Evolutionary conservation across 2,888 invertebrate genomes (phyloP), one percentile per base, ranked within the genome.

Genomic region (Lasius platythorax): DNA sequence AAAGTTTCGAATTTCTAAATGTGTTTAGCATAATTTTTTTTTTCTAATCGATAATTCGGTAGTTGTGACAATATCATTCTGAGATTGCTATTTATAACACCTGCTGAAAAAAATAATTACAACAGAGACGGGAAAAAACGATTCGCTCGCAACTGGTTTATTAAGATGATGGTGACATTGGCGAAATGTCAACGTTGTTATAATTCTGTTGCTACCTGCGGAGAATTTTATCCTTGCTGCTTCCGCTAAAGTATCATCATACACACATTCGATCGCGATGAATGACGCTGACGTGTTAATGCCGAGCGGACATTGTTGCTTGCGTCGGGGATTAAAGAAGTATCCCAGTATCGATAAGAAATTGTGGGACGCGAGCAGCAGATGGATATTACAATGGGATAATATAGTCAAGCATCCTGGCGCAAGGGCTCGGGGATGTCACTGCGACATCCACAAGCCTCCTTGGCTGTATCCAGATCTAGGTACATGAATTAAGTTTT

Each of bases 301-400:
- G 30, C 72, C 92, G 28, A 92, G 86, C 81, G 92, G 92, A 18
- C 94, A 95, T 84, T 92, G 94, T 81, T 95, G 95, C 85, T 63
- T 85, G 67, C 94, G 92, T 79, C 94, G 95, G 33, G 94, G 95
- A 78, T 92, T 95, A 67, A 91, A 91, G 67, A 93, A 92, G 76
- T 95, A 94, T 90, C 95, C 95, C n/a, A 95, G 95, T 84, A 92
- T 95, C 79, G 95, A 95, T 91, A 93, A 94, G 87, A 93, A 93
- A 82, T 90, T 95, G 75, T 96, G 96, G 96, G 95, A 95, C 84
- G 93, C 94, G 5, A 95, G 96, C 90, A 94, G 95, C 89, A 95
- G 94, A 81, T 96, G 96, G 96, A 96, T 96, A 79, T 93, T 95
- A 61, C 95, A 95, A 84, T 96, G 95, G 94, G 96, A 96, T 92